Base-by-base conservation (phyloP, 2,797 vertebrate species). In the Anguilla megastoma region DNA sequence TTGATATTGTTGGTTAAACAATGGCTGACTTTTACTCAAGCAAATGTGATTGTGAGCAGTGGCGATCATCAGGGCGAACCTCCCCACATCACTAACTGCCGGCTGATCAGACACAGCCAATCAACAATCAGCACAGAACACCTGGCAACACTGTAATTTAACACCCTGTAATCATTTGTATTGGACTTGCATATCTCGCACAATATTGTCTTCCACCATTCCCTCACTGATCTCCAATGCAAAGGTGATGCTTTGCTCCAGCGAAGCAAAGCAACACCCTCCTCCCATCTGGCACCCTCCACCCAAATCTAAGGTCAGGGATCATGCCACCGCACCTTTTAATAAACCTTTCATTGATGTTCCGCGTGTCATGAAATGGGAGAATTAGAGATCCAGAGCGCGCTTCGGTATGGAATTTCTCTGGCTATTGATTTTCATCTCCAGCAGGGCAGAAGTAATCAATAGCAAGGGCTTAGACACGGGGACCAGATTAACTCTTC, bases 81-180 rank as follows among this genome's bases (percentile, higher is more conserved):
- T 36, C 45, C 87, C 52, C 24, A 45, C 92, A 48, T 90, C 93
- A 85, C 90, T 90, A 89, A 89, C 92, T 92, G 93, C 93, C 88
- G 90, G 41, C 92, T 86, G 90, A 91, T 93, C 83, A 71, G 92
- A 92, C 94, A 94, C 92, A 94, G 93, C 94, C 95, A 96, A 96
- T 96, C 96, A 95, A 95, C 95, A 96, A 96, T 96, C 96, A 96
- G 93, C 89, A 5, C 80, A 27, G 80, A 41, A 71, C 90, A 89
- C 92, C 93, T 89, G n/a, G 89, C 89, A 94, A 95, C 95, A 95
- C 93, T 96, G 95, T 96, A 95, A 97, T 97, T 96, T 96, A 90
- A 86, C 87, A 96, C 94, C 95, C 95, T 89, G 69, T 95, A 96
- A 96, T 96, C 95, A 96, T 95, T 95, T 94, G 94, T 92, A 95